A percentile compares a stretch with the other conserved stretches of the same genome.
Evolutionary conservation across 2,113 vertebrate species (phyloP).

Genomic region (Galbula dea): DNA sequence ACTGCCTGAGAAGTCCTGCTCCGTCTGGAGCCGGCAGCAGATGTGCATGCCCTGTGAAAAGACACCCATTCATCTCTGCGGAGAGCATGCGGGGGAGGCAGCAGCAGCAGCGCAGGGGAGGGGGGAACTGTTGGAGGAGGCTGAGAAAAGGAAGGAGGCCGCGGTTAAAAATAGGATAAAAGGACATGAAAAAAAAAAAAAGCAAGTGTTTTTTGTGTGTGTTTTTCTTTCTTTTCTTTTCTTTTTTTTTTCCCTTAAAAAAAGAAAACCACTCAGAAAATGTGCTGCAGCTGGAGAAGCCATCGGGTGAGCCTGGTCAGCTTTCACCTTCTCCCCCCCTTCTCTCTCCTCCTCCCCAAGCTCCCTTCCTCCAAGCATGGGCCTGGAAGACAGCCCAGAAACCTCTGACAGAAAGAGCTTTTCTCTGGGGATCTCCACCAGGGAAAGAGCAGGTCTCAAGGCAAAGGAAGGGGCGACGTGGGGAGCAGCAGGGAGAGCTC

Average conservation of each 20-base stretch:
- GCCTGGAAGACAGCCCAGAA: conserved; percentile 69
- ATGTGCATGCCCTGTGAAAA: conserved; percentile 60
- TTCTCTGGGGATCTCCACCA: neutral
- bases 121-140: conserved; percentile 69
- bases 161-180: conserved; percentile 83
- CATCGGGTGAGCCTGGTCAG: conserved; percentile 51
- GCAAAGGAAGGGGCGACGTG: neutral
- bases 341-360: neutral
- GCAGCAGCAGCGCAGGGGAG: conserved; percentile 31
- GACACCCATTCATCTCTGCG: conserved; percentile 70
- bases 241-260: neutral
- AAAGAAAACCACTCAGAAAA: conserved; percentile 52
- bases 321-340: conserved; percentile 48
- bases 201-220: too few relatives aligned
- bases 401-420: conserved; percentile 7
- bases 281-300: conserved; percentile 72
- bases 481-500: neutral
- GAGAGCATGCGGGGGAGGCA: conserved; percentile 57
- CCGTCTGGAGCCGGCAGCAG: conserved; percentile 45
- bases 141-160: conserved; percentile 71
- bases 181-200: conserved; percentile 62
- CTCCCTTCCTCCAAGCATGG: conserved; percentile 11
- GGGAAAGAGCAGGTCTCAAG: neutral
- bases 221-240: too few relatives aligned
- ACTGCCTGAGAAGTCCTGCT: neutral